Evolutionary conservation across 2,113 vertebrate genomes (phyloP).

Genomic region (Gymnogyps californianus): DNA sequence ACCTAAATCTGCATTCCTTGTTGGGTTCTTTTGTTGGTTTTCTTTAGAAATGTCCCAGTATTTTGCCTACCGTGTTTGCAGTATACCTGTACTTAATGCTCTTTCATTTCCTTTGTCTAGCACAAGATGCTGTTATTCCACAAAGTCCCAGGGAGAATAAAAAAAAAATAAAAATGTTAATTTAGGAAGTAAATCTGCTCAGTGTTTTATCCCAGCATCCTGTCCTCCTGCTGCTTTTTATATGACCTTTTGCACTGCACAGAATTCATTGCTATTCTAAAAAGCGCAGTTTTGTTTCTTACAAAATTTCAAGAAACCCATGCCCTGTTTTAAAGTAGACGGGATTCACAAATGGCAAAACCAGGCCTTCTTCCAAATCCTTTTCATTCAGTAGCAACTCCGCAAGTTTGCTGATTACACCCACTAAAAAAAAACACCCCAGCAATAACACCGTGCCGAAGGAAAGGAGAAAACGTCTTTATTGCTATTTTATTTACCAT

Average conservation of each 20-base stretch:
- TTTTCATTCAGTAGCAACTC: not conserved
- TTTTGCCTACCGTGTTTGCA: slow-evolving; percentile 12
- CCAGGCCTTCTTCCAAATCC: not conserved
- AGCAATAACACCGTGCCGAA: not conserved
- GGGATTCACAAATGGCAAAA: not conserved
- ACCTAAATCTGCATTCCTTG: slow-evolving; percentile 47
- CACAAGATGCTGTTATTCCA: slow-evolving; percentile 24
- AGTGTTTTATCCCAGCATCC: slow-evolving; percentile 40
- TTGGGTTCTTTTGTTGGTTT: not conserved
- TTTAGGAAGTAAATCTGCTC: slow-evolving; percentile 42
- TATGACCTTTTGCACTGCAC: not conserved
- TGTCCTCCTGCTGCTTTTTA: slow-evolving; percentile 42
- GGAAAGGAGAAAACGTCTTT: not conserved
- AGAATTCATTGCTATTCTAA: slow-evolving; percentile 28
- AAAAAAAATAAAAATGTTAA: not conserved
- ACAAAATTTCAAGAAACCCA: not conserved
- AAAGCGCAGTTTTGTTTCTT: not conserved
- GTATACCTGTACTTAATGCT: slow-evolving; percentile 5
- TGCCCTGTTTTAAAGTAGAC: not conserved
- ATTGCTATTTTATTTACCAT: not conserved
- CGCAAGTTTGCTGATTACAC: not conserved
- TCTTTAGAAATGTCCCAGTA: slow-evolving; percentile 11
- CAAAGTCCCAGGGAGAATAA: not conserved
- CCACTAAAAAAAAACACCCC: not conserved
- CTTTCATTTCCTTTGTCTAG: slow-evolving; percentile 49